phyloP scores from a whole-genome alignment of 2,888 invertebrate genomes.

The Prosapia bicincta region DNA sequence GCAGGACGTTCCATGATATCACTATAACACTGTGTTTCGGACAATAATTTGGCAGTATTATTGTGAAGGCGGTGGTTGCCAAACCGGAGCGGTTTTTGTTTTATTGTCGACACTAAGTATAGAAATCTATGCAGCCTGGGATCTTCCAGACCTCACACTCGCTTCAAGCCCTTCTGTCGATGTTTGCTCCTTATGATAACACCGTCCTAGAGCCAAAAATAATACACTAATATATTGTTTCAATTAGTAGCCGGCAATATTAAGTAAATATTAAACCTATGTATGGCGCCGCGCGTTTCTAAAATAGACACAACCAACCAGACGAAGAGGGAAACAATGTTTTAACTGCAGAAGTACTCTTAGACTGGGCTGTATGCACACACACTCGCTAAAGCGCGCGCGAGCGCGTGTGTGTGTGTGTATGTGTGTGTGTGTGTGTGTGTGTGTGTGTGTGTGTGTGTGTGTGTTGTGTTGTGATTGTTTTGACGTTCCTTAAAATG shows the following conservation, averaged over 20 bases:
- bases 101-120: neutral
- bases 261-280: neutral
- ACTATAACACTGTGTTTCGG: neutral
- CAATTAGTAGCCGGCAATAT: neutral
- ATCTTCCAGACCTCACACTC: neutral
- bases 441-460: too few species aligned
- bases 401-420: too few species aligned
- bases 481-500: too few species aligned
- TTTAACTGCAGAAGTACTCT: too few species aligned
- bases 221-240: neutral
- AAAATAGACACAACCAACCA: neutral
- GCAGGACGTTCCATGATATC: slow-evolving; percentile 26
- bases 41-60: neutral
- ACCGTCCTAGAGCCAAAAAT: neutral
- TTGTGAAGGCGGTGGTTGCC: neutral
- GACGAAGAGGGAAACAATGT: too few species aligned
- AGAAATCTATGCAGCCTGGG: neutral
- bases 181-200: neutral
- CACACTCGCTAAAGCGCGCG: too few species aligned
- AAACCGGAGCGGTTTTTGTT: neutral
- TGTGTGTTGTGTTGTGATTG: too few species aligned
- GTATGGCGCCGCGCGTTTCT: neutral
- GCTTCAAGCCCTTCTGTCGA: neutral
- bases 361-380: too few species aligned
- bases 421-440: too few species aligned